Evolutionary conservation across 2,888 invertebrate species (phyloP), one percentile per base, ranked within the genome.

Genomic region (Crocallis elinguaria): DNA sequence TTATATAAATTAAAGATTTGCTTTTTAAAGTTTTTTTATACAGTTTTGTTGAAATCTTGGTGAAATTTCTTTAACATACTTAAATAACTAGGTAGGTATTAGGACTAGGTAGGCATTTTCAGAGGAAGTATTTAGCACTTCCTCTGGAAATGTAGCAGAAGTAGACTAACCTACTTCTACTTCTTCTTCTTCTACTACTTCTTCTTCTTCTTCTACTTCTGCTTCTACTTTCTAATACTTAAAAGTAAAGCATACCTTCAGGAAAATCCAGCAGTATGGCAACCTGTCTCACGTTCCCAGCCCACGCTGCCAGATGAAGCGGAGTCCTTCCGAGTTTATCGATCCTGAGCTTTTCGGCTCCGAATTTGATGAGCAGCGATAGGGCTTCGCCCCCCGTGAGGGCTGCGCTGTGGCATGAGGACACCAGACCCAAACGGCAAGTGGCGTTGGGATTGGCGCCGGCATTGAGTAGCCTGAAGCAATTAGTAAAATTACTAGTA

Each of bases 361-460:
- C 92, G 30, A 77, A 79, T 64, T 86, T 84, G 44, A 92, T 62
- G 30, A 93, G 83, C 1, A 86, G 66, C 0, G 71, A 60, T 1
- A 92, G 67, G 4, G 92, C 76, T 9, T 87, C 85, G 0, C 81
- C 82, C 0, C 90, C 92, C 0, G 49, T 57, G 2, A 90, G 57
- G 0, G 92, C 92, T 0, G 92, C 92, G 11, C 81, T 42, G 64
- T 93, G 93, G 53, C 91, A 84, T 0, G 92, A 91, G 0, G 92
- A 88, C 0, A 92, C 81, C 9, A 84, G 67, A 41, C 77, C 82
- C 4, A 83, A 54, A 0, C 89, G 84, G 49, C 93, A 93, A 33
- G 91, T 92, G 6, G 92, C 91, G 57, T 92, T 91, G 0, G 88
- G 84, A 48, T 85, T 91, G 0, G 93, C 92, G 0, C 92, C 92